Evolutionary conservation across 1,140 invertebrate genomes (phyloP).

Genomic region (Stegodyphus dumicola): DNA sequence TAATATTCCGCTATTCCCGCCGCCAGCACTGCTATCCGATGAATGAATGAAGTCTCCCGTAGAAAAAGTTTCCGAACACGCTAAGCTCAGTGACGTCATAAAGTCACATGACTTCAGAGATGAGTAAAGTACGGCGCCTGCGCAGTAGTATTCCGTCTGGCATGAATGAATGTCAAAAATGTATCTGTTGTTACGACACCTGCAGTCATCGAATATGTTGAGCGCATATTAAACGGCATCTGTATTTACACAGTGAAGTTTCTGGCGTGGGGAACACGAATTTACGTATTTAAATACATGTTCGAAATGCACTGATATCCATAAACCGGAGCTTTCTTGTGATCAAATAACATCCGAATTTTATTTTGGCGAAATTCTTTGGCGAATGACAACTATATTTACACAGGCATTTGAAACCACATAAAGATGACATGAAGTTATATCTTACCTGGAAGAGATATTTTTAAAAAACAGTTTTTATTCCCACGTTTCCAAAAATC

Average conservation of each 20-base stretch:
- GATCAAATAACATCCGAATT: no score
- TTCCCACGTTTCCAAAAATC: no score
- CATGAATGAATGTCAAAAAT: neutral
- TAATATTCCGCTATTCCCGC: neutral
- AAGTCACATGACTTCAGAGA: neutral
- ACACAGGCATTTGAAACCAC: no score
- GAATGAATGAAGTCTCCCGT: neutral
- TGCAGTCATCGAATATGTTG: neutral
- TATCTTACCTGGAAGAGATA: no score
- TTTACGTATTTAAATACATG: no score
- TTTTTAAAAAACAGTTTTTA: no score
- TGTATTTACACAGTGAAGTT: neutral
- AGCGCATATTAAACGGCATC: neutral
- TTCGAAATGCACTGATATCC: no score
- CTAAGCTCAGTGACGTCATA: neutral
- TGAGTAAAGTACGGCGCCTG: neutral
- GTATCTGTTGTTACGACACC: neutral
- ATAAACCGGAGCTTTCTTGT: no score
- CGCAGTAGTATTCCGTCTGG: neutral
- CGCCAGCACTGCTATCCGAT: neutral
- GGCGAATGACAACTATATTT: no score
- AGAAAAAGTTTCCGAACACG: neutral
- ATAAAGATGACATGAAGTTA: no score
- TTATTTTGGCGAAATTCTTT: no score
- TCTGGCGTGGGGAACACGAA: no score